These are phyloP conservation scores for Eira barbara DNA, from an alignment of 2,113 vertebrate genomes.

Conservation along the genomic window DNA sequence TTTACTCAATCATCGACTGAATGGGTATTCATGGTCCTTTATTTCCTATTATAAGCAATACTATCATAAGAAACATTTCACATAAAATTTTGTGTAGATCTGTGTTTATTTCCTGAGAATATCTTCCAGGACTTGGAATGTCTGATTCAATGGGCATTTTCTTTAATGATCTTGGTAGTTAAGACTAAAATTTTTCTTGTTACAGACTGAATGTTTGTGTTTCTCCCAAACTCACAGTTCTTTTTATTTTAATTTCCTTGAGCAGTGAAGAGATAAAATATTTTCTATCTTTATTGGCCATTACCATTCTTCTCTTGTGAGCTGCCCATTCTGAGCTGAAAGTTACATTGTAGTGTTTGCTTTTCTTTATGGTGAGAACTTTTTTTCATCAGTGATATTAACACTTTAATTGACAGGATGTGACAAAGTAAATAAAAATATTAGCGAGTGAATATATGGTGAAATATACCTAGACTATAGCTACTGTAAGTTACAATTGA, in stretches of 20 bases:
- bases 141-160: neutral
- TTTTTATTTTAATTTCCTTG: neutral
- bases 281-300: neutral
- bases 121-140: neutral
- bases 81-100: neutral
- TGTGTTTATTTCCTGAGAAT: neutral
- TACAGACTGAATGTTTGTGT: neutral
- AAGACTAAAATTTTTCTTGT: neutral
- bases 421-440: neutral
- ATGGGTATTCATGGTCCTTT: neutral
- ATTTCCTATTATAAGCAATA: neutral
- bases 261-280: neutral
- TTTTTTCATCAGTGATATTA: neutral
- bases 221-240: neutral
- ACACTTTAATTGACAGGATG: neutral
- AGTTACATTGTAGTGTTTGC: neutral
- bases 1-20: neutral
- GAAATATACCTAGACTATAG: neutral
- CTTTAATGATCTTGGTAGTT: neutral
- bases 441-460: neutral
- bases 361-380: neutral
- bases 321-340: neutral
- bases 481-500: neutral
- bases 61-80: neutral
- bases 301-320: neutral